Percentiles rank a stretch among this genome's conserved stretches.
phyloP scores from a whole-genome alignment of 2,113 vertebrate species.

The Myotis yumanensis region DNA sequence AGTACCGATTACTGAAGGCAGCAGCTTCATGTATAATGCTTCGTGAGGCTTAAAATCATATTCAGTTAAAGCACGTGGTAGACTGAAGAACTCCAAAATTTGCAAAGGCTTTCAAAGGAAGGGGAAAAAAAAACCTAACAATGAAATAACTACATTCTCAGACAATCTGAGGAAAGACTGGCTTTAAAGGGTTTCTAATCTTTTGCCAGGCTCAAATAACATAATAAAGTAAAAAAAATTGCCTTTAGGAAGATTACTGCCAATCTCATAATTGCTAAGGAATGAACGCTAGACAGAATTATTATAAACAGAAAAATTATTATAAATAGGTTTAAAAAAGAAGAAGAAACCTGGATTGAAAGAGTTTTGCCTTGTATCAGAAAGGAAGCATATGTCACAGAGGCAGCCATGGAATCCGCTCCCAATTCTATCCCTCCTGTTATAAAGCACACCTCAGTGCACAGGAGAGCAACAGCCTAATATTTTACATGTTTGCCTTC shows the following conservation, averaged over 20 bases:
- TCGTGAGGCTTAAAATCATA: constrained; percentile 44
- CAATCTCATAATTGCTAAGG: constrained; percentile 39
- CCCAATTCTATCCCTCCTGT: neutral
- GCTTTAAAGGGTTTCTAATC: constrained; percentile 49
- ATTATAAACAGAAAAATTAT: constrained; percentile 27
- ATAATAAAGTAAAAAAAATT: neutral
- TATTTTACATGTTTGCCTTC: neutral
- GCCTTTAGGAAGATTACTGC: constrained; percentile 13
- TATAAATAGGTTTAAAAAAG: constrained; percentile 12
- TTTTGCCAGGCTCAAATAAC: constrained; percentile 42
- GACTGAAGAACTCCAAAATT: constrained; percentile 42
- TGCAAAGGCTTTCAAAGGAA: constrained; percentile 51
- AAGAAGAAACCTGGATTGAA: neutral
- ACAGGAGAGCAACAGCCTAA: neutral
- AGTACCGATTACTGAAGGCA: neutral
- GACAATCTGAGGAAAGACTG: constrained; percentile 1
- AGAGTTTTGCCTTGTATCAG: neutral
- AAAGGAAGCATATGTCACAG: constrained; percentile 23
- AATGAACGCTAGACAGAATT: constrained; percentile 32
- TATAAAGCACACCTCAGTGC: neutral
- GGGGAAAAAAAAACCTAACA: neutral
- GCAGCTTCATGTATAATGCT: neutral
- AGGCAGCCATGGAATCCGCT: neutral
- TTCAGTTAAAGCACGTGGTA: neutral
- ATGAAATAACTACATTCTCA: constrained; percentile 48